Evolutionary conservation across 2,113 vertebrate genomes (phyloP), one percentile per base, ranked within the genome.

Genomic region (Vombatus ursinus): DNA sequence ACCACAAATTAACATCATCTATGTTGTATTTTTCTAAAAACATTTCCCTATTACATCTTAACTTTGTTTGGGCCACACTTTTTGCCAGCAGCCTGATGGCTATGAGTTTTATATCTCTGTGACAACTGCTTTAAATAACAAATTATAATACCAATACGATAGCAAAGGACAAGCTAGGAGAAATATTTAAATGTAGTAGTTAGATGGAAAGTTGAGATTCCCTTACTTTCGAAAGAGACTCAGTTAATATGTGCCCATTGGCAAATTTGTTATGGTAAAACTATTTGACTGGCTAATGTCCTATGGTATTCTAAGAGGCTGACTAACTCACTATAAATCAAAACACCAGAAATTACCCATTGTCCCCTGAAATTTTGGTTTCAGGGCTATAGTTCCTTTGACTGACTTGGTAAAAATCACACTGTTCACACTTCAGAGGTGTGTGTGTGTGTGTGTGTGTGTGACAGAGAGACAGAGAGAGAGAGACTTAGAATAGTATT

Each of bases 361-460:
- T 89, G 24, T 12, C 91, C 61, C 89, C 44, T 89, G 50, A 31
- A 93, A 52, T 47, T 90, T 94, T 95, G 61, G 68, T 93, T 94
- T 50, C 94, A 54, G 11, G 49, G 50, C 16, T 92, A 22, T 50
- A 11, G 91, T 57, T 92, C 84, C 91, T 94, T 44, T 51, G 93
- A 91, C 94, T 51, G 93, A 3, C 19, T 48, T 61, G 91, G 26
- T 52, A 97, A 92, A 90, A 96, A 94, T 93, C 90, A 91, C 91
- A 84, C 92, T 77, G 92, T 91, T 50, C 25, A 91, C 23, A 57
- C 0, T 22, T 68, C 52, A 61, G 53, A 92, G 90, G n/a, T 54
- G 10, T 52, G 57, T 52, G 50, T 68, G 51, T 37, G 77, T 28
- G 47, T 5, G 61, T 16, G 51, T 50, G 26, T 23, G 49, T 37